These are phyloP conservation scores for Laupala kohalensis DNA, from an alignment of 1,140 invertebrate genomes.

Conservation along the genomic window DNA sequence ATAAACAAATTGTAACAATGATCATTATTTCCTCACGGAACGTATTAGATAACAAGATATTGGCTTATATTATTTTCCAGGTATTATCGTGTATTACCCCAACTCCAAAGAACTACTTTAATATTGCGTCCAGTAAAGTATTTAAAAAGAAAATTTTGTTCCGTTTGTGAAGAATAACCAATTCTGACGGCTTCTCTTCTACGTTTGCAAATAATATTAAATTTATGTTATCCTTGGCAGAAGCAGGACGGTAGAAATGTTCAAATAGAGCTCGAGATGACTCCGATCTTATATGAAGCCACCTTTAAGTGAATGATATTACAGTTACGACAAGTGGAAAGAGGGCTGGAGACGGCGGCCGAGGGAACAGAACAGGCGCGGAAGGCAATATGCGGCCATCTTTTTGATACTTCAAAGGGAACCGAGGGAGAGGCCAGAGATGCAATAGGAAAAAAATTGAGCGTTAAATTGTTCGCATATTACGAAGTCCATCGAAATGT, in stretches of 20 bases:
- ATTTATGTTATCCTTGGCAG: neutral
- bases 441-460: neutral
- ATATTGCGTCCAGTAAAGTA: neutral
- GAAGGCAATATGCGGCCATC: neutral
- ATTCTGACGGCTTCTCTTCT: neutral
- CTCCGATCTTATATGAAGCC: neutral
- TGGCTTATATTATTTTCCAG: no score
- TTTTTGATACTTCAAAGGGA: neutral
- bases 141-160: neutral
- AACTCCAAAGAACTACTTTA: neutral
- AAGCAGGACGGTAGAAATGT: neutral
- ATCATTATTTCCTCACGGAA: no score
- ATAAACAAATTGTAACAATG: no score
- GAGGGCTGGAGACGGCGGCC: neutral
- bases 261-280: neutral
- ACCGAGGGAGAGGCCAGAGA: neutral
- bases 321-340: neutral
- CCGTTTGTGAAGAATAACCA: neutral
- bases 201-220: neutral
- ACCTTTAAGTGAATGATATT: neutral
- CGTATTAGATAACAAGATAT: no score
- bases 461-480: neutral
- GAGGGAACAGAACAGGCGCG: neutral
- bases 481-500: neutral
- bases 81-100: no score